phyloP scores from a whole-genome alignment of 2,888 invertebrate genomes.

The Elgonia sp. region DNA sequence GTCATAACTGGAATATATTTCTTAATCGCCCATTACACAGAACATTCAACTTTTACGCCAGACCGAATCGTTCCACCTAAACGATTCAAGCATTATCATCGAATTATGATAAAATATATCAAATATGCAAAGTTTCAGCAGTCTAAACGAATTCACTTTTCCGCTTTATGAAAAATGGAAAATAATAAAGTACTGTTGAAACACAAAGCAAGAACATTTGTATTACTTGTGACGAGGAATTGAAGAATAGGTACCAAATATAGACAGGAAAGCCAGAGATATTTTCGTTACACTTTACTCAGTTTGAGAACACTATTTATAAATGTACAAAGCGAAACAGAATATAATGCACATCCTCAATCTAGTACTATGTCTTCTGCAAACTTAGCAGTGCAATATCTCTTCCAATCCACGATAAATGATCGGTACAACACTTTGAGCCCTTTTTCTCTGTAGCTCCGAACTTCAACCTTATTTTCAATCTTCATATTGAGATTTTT shows the following conservation, averaged over 20 bases:
- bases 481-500: constrained; percentile 56
- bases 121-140: not conserved
- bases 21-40: constrained; percentile 44
- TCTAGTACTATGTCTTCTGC: not conserved
- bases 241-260: constrained; percentile 80
- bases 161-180: not conserved
- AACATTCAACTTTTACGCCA: constrained; percentile 40
- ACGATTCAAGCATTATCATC: constrained; percentile 25
- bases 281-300: constrained; percentile 85
- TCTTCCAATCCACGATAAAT: constrained; percentile 80
- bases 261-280: constrained; percentile 78
- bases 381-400: constrained; percentile 81
- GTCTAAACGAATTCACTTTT: not conserved
- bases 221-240: not conserved
- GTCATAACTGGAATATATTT: constrained; percentile 41
- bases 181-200: constrained; percentile 8
- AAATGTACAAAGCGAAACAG: constrained; percentile 85
- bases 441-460: constrained; percentile 24
- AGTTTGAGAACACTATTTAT: constrained; percentile 86
- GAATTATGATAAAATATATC: constrained; percentile 24
- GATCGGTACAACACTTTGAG: constrained; percentile 34
- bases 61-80: constrained; percentile 23
- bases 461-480: constrained; percentile 46
- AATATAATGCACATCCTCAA: constrained; percentile 78
- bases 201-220: not conserved